A percentile compares a stretch with the other conserved stretches of the same genome.
Evolutionary conservation across 2,113 vertebrate species (phyloP).

Genomic region (Ceuthmochares aereus): DNA sequence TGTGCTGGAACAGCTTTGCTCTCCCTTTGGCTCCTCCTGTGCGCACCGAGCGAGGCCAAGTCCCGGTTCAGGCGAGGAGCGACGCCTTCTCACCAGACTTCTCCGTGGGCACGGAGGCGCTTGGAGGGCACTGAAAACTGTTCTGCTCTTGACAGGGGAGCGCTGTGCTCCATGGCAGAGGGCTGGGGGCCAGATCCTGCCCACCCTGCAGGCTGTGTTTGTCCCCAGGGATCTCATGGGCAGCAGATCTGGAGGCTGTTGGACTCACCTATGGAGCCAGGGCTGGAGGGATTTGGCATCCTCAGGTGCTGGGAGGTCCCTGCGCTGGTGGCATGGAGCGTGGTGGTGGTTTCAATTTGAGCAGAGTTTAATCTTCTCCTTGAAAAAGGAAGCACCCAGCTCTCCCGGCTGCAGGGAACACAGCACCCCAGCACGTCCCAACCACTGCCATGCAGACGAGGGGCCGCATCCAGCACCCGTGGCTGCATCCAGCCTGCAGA

Average conservation of each 20-base stretch:
- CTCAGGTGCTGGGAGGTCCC: neutral
- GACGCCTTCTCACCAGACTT: neutral
- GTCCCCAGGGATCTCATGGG: rapidly evolving
- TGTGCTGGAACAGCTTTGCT: neutral
- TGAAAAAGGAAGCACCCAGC: neutral
- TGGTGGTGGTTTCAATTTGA: neutral
- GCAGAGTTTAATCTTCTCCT: neutral
- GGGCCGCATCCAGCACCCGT: rapidly evolving
- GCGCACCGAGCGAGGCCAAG: rapidly evolving
- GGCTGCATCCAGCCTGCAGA: neutral
- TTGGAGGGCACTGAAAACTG: neutral
- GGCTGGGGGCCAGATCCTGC: neutral
- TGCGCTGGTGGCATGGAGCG: rapidly evolving
- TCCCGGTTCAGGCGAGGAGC: neutral
- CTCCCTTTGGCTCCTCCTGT: neutral
- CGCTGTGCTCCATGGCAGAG: rapidly evolving
- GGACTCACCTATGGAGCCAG: rapidly evolving
- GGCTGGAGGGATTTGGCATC: neutral
- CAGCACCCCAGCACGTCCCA: neutral
- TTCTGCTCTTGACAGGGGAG: neutral
- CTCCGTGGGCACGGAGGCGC: neutral
- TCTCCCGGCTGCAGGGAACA: neutral
- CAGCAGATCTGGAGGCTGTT: neutral
- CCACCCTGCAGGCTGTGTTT: neutral
- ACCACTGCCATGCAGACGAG: rapidly evolving